Evolutionary conservation across 1,140 invertebrate species (phyloP), one percentile per base, ranked within the genome.

Genomic region (Brachionus manjavacas): DNA sequence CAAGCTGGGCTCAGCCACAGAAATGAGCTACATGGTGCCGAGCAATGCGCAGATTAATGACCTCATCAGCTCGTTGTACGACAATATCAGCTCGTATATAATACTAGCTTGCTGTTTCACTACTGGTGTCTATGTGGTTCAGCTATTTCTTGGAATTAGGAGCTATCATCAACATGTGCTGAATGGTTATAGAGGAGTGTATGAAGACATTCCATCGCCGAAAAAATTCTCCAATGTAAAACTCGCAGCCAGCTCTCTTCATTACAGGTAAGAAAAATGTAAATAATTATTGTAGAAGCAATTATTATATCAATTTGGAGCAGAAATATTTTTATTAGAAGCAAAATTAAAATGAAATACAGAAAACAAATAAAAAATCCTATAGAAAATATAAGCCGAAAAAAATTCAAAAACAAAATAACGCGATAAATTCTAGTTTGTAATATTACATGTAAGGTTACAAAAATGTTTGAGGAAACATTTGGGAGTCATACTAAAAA

Each of bases 211-310:
- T n/a, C 79, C 79, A 14, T 41, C 79, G 12, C 79, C 79, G 3
- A 81, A 64, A 68, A 64, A 64, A 41, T 81, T 81, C 60, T 81
- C 79, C n/a, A 81, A 81, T 46, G 79, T 68, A 12, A 60, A 68
- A 64, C 52, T 81, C 0, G 79, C 79, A 4, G n/a, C 79, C 39
- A 64, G 39, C 35, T 81, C 79, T 9, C 41, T 81, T 20, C 79
- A 81, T 20, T 81, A 81, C 52, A 81, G 79, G 79, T 81, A 60
- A 23, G 7, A 6, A 35, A n/a, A n/a, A n/a, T n/a, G n/a, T n/a
- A n/a, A n/a, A n/a, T n/a, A n/a, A n/a, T n/a, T n/a, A n/a, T n/a
- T n/a, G n/a, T n/a, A n/a, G n/a, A n/a, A n/a, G n/a, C n/a, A n/a
- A n/a, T n/a, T n/a, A n/a, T n/a, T n/a, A n/a, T n/a, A n/a, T n/a